Conservation (phyloP, 2,113 vertebrate species). For the Odobenus rosmarus region DNA sequence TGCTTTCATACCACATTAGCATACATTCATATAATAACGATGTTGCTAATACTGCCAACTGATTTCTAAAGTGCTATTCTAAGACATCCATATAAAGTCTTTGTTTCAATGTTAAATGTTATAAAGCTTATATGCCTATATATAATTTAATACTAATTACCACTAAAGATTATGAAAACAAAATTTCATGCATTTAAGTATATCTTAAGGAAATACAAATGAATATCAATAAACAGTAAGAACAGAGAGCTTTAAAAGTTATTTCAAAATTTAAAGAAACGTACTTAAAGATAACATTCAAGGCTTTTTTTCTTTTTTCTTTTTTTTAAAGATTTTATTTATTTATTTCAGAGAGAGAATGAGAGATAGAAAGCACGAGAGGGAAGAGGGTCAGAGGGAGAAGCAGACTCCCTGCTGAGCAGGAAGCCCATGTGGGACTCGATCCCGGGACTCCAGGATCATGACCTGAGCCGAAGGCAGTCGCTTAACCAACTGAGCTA, state of each 20-base stretch:
- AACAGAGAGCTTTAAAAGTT: neutral
- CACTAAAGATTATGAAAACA: neutral
- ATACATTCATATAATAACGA: slow-evolving; percentile 58
- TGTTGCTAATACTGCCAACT: slow-evolving; percentile 70
- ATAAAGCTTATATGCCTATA: neutral
- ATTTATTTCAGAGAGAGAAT: too few relatives aligned
- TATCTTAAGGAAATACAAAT: neutral
- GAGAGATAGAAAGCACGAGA: too few relatives aligned
- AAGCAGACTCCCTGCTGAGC: too few relatives aligned
- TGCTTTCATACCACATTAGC: slow-evolving; percentile 74
- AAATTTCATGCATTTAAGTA: slow-evolving; percentile 1
- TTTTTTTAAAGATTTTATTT: too few relatives aligned
- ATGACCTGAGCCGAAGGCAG: too few relatives aligned
- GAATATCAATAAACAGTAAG: neutral
- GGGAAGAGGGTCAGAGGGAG: too few relatives aligned
- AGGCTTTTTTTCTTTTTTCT: neutral
- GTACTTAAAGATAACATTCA: neutral
- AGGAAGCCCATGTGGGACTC: too few relatives aligned
- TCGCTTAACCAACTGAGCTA: too few relatives aligned
- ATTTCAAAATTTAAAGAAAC: neutral
- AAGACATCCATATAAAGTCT: slow-evolving; percentile 74
- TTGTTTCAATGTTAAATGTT: slow-evolving; percentile 59
- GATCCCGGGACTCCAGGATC: too few relatives aligned
- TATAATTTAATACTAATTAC: slow-evolving; percentile 23
- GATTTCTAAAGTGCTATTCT: slow-evolving; percentile 72